phyloP scores from a whole-genome alignment of 2,888 invertebrate genomes.

The Octodonta nipae region DNA sequence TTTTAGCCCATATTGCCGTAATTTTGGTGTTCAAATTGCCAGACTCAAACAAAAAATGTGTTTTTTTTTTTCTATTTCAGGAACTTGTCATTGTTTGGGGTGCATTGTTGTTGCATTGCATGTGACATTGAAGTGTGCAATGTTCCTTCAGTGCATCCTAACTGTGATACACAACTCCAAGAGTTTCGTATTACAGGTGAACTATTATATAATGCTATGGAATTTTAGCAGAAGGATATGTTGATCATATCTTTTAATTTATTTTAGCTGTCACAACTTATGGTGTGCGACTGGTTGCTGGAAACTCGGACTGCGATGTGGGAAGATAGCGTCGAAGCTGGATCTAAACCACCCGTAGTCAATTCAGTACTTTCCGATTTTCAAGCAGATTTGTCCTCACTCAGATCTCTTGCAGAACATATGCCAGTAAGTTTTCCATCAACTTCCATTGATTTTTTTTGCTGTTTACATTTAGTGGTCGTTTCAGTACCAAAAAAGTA shows the following conservation, averaged over 20 bases:
- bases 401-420: slow-evolving; percentile 68
- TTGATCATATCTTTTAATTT: neutral
- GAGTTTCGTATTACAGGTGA: too few relatives aligned
- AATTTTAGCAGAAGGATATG: too few relatives aligned
- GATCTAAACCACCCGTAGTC: slow-evolving; percentile 41
- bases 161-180: too few relatives aligned
- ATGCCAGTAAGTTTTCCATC: slow-evolving; percentile 69
- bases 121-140: slow-evolving; percentile 58
- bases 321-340: slow-evolving; percentile 42
- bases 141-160: slow-evolving; percentile 79
- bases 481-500: too few relatives aligned
- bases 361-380: slow-evolving; percentile 62
- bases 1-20: too few relatives aligned
- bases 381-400: slow-evolving; percentile 73
- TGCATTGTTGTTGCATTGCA: slow-evolving; percentile 99
- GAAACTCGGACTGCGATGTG: slow-evolving; percentile 82
- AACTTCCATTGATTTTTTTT: too few relatives aligned
- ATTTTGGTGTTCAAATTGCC: too few relatives aligned
- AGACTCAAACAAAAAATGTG: too few relatives aligned
- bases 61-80: neutral
- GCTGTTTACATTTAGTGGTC: too few relatives aligned
- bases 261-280: slow-evolving; percentile 68
- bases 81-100: slow-evolving; percentile 41
- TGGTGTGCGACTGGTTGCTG: slow-evolving; percentile 89
- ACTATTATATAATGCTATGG: too few relatives aligned